phyloP scores from a whole-genome alignment of 2,113 vertebrate genomes.

The Pantherophis guttatus region DNA sequence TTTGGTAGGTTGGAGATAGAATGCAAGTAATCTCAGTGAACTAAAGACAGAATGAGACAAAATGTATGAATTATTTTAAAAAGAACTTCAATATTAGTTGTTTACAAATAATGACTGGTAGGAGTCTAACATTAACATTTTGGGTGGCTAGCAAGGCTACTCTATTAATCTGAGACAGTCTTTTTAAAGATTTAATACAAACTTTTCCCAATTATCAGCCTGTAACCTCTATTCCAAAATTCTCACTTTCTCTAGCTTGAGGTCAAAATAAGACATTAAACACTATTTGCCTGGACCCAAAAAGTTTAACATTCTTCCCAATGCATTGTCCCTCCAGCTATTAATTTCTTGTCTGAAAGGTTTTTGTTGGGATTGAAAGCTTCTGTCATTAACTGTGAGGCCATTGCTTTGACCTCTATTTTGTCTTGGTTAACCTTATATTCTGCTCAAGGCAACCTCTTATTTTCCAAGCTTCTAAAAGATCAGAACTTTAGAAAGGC shows the following conservation, averaged over 20 bases:
- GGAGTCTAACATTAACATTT: not conserved
- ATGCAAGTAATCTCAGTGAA: not conserved
- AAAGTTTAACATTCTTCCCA: constrained; percentile 29
- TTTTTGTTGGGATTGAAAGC: constrained; percentile 30
- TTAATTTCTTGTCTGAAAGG: constrained; percentile 37
- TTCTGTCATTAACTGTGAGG: constrained; percentile 36
- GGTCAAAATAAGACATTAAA: constrained; percentile 11
- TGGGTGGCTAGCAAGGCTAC: not conserved
- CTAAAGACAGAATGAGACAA: not conserved
- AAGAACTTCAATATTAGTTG: not conserved
- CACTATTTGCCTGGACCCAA: not conserved
- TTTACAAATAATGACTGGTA: not conserved
- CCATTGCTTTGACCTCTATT: constrained; percentile 38
- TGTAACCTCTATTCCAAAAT: not conserved
- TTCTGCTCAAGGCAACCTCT: constrained; percentile 32
- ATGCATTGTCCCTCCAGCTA: constrained; percentile 29
- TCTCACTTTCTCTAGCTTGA: not conserved
- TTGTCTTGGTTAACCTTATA: constrained; percentile 40
- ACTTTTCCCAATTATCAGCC: constrained; percentile 10
- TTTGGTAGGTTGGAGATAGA: not conserved
- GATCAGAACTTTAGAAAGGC: constrained; percentile 17
- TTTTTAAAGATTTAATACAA: not conserved
- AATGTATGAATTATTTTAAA: not conserved
- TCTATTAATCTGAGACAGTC: not conserved
- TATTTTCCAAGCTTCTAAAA: constrained; percentile 25